Base-by-base conservation (phyloP, 2,888 invertebrate species). In the Chironomus tentans region DNA sequence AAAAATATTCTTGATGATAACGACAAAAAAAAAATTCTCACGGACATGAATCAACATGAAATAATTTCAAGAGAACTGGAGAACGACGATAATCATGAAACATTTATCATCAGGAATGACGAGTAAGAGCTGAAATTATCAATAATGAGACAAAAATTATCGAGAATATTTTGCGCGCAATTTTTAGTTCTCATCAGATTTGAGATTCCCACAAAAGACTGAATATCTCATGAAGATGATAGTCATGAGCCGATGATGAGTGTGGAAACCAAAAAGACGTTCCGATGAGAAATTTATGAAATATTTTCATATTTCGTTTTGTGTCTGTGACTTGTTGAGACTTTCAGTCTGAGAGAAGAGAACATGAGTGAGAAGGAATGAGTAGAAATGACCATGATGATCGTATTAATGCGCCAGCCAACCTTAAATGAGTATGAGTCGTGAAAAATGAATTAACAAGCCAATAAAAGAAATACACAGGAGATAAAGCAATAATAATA, bases 401-500 rank as follows among this genome's bases (percentile, higher is more conserved):
- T 18, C 62, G 22, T 62, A 22, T 62, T 62, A 62, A 22, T 50
- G 50, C 50, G 50, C 50, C 10, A 62, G 4, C 48, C 12, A 62
- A 62, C n/a, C n/a, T 56, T 56, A 56, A 56, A 56, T 56, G 62
- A 62, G 18, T 62, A 62, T 62, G 62, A 68, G 68, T 68, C 68
- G 68, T 68, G 68, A 68, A 68, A 68, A 28, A 68, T 68, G 68
- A 68, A 28, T 68, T 68, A 68, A 68, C 68, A 38, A 68, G 68
- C 28, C 68, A 68, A 68, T 68, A 68, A 68, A 68, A 68, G 68
- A 68, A 68, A 28, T 22, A 65, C 21, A 65, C 12, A 56, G 18
- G 15, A 56, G 18, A 18, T 18, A n/a, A 56, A 56, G 56, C 62
- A 50, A 15, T 15, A 50, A 50, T 15, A 50, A 50, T n/a, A 50